Percentiles rank a stretch among this genome's conserved stretches.
Evolutionary conservation across 2,113 vertebrate genomes (phyloP).

Genomic region (Indicator maculatus): DNA sequence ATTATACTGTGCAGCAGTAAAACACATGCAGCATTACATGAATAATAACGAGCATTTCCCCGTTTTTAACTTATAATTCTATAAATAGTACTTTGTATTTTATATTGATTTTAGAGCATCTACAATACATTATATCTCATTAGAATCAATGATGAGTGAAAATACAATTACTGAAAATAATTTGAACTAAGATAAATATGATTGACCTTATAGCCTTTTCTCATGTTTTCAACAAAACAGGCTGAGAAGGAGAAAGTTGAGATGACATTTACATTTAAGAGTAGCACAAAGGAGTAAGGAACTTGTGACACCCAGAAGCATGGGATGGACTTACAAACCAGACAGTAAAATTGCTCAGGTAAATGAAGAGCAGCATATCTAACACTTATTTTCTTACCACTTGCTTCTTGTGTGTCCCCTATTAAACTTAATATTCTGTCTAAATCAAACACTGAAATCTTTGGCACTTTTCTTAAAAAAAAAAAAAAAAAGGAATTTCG

Average conservation of each 20-base stretch:
- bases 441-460: constrained; percentile 60
- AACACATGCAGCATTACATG: constrained; percentile 9
- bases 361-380: not conserved
- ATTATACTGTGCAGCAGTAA: not conserved
- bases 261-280: not conserved
- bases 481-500: constrained; percentile 48
- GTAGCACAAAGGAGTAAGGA: not conserved
- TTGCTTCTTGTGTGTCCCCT: not conserved
- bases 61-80: not conserved
- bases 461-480: constrained; percentile 41
- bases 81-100: constrained; percentile 30
- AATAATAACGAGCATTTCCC: not conserved
- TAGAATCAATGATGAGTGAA: constrained; percentile 58
- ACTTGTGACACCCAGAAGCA: not conserved
- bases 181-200: constrained; percentile 49
- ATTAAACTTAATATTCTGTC: constrained; percentile 14
- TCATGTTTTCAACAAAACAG: constrained; percentile 1
- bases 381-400: not conserved
- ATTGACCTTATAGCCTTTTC: constrained; percentile 25
- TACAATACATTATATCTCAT: not conserved
- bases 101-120: constrained; percentile 2
- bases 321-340: not conserved
- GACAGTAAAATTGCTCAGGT: not conserved
- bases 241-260: not conserved
- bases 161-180: constrained; percentile 49